Evolutionary conservation across 1,140 invertebrate genomes (phyloP), one percentile per base, ranked within the genome.

Genomic region (Psilanteris sp.): DNA sequence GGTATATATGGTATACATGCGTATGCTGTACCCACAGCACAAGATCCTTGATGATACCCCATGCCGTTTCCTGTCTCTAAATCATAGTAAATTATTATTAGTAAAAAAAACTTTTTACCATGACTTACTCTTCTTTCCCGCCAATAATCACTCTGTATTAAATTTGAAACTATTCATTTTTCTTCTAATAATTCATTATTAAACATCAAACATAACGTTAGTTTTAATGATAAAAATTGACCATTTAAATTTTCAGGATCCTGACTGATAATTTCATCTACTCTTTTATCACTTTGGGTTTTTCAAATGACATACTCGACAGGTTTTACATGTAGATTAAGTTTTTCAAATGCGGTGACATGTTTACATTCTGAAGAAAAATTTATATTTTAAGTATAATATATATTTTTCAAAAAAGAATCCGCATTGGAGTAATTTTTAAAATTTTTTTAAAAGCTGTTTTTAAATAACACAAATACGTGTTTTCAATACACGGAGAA

Each of bases 211-310:
- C 0, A 32, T 4, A 66, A 20, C 1, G 61, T 50, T 31, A 29
- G 11, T 52, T 66, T 66, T 10, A 66, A 43, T 7, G 46, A 15
- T n/a, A 66, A 8, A 11, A 57, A 43, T 4, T 57, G 39, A 10
- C 20, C 54, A 9, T 16, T 32, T 7, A 57, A n/a, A 27, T 13
- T 61, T 34, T 27, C 29, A n/a, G 9, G 18, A 18, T 27, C 11
- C 10, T 6, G 14, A 20, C 18, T 11, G 22, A 37, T 27, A 15
- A 0, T 46, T 6, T 0, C 32, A 24, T 31, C 31, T 27, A 27
- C 14, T 59, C 16, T 36, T 1, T 26, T 31, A 16, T 5, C 37
- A 6, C 16, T 22, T n/a, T 46, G 22, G 4, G 14, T 39, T 5
- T 46, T 34, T 26, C 54, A 39, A 4, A 59, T 32, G 3, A 36